These are phyloP conservation scores for Pelecanoides urinatrix DNA, from an alignment of 2,113 vertebrate species.

Conservation along the genomic window DNA sequence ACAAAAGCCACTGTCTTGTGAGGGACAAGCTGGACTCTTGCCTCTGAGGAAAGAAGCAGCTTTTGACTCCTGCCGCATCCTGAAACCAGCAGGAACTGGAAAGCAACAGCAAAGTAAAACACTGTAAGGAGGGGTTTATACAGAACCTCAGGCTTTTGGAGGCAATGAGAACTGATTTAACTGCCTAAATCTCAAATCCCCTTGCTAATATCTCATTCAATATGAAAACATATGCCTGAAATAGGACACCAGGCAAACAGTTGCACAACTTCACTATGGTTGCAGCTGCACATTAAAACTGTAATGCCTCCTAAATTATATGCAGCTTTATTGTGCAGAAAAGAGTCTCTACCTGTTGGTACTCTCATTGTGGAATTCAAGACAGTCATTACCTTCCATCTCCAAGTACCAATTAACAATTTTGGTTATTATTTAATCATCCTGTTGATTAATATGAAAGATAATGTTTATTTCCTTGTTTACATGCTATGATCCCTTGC, in stretches of 20 bases:
- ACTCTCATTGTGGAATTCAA: constrained; percentile 1
- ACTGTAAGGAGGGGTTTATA: background rate
- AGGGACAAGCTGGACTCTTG: background rate
- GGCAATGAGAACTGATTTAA: constrained; percentile 1
- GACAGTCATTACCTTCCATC: constrained; percentile 24
- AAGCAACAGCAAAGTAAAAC: background rate
- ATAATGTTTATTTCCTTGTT: constrained; percentile 55
- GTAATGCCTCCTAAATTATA: background rate
- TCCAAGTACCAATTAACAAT: constrained; percentile 48
- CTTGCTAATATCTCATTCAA: background rate
- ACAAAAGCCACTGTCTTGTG: background rate
- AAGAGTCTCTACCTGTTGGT: constrained; percentile 17
- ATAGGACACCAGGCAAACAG: background rate
- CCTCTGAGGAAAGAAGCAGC: background rate
- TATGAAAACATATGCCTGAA: constrained; percentile 24
- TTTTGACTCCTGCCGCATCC: constrained; percentile 13
- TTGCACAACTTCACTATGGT: background rate
- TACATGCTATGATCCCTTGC: constrained; percentile 24
- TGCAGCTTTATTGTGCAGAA: background rate
- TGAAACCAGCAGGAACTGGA: constrained; percentile 21
- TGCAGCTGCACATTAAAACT: constrained; percentile 29
- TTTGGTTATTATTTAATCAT: constrained; percentile 45
- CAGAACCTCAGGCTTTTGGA: background rate
- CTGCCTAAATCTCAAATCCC: background rate
- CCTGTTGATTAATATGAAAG: constrained; percentile 60